Percentiles rank a stretch among this genome's conserved stretches.
phyloP scores from a whole-genome alignment of 2,113 vertebrate species.

The Tachuris rubrigastra region DNA sequence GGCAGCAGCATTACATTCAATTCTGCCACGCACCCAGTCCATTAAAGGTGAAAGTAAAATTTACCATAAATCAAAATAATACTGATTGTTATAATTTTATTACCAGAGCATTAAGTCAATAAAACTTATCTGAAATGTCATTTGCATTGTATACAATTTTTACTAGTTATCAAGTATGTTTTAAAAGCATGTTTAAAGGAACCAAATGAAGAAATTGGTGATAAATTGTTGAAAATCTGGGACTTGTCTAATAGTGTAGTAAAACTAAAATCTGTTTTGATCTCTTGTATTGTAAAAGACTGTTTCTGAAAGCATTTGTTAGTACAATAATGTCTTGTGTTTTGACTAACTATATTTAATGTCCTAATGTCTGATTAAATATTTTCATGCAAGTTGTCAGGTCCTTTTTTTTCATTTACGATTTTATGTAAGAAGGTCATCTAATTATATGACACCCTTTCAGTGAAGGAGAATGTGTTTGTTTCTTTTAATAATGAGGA shows the following conservation, averaged over 20 bases:
- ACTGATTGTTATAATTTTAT: constrained; percentile 84
- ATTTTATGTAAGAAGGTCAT: constrained; percentile 67
- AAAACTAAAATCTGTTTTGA: constrained; percentile 62
- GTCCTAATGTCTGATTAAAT: constrained; percentile 59
- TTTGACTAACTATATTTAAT: constrained; percentile 53
- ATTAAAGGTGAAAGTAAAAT: constrained; percentile 71
- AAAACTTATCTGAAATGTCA: constrained; percentile 77
- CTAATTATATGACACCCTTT: constrained; percentile 67
- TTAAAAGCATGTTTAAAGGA: constrained; percentile 73
- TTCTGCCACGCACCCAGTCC: constrained; percentile 36
- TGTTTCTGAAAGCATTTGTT: constrained; percentile 50
- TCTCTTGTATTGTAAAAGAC: constrained; percentile 31
- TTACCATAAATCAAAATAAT: constrained; percentile 75
- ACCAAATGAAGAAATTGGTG: constrained; percentile 64
- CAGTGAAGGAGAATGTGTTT: constrained; percentile 61
- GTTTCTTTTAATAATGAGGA: constrained; percentile 74
- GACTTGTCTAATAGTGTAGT: constrained; percentile 47
- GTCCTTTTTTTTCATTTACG: constrained; percentile 64
- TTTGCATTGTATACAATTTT: constrained; percentile 78
- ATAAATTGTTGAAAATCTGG: constrained; percentile 64
- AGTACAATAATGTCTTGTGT: constrained; percentile 15
- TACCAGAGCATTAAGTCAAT: constrained; percentile 80
- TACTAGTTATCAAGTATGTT: constrained; percentile 72
- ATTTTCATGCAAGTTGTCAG: constrained; percentile 59
- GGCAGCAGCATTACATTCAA: constrained; percentile 79